A percentile compares a stretch with the other conserved stretches of the same genome.
Conservation (phyloP, 2,113 vertebrate genomes). For the Tragelaphus imberbis region DNA sequence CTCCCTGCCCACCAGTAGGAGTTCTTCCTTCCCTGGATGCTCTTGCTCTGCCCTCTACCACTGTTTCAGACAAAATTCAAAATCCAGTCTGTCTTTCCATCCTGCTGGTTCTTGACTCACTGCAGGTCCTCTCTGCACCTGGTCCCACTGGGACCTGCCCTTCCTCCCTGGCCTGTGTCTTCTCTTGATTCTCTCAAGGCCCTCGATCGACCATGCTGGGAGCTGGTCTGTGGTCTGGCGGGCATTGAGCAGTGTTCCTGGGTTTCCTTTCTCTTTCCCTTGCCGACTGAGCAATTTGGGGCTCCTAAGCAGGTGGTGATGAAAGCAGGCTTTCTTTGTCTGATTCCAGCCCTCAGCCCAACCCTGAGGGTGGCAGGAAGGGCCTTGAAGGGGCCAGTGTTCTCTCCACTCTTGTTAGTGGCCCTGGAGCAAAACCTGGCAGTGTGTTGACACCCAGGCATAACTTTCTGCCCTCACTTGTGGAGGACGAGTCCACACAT, state of each 20-base stretch:
- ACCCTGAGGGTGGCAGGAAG: background rate
- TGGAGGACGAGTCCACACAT: background rate
- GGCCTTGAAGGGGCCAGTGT: rapidly evolving
- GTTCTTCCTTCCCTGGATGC: background rate
- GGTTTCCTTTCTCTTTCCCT: background rate
- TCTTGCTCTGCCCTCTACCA: background rate
- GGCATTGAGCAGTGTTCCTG: background rate
- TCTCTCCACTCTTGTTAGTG: background rate
- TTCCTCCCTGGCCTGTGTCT: background rate
- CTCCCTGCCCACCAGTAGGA: background rate
- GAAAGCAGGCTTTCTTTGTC: background rate
- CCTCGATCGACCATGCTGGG: rapidly evolving
- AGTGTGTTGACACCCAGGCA: background rate
- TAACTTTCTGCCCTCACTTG: background rate
- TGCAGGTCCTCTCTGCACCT: background rate
- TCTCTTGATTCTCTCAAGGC: background rate
- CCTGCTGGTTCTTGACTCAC: background rate
- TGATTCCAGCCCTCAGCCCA: background rate
- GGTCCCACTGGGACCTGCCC: background rate
- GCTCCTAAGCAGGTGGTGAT: background rate
- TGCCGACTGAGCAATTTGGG: background rate
- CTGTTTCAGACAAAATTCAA: background rate
- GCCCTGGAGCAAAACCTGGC: background rate
- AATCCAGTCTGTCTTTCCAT: background rate
- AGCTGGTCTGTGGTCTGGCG: background rate